A percentile compares a stretch with the other conserved stretches of the same genome.
Evolutionary conservation across 2,888 invertebrate species (phyloP).

Genomic region (Diaprepes abbreviatus): DNA sequence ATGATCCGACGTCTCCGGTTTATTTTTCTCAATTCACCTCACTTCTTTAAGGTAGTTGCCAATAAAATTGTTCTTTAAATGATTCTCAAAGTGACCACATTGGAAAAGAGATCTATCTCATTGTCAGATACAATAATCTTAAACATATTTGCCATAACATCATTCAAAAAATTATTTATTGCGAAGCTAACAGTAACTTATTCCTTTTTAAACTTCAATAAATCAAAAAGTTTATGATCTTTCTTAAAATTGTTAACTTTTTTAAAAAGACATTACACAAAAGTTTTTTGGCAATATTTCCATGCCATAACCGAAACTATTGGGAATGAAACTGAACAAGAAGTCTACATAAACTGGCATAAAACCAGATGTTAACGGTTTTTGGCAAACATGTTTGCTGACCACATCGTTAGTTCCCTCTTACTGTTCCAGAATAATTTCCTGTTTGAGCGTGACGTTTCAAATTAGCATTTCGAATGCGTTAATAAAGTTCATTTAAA

Average conservation of each 20-base stretch:
- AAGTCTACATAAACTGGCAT: conserved; percentile 38
- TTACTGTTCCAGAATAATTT: conserved; percentile 1
- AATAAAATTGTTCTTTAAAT: too few species aligned
- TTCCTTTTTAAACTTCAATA: neutral
- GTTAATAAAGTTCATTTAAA: neutral
- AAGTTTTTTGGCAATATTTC: conserved; percentile 43
- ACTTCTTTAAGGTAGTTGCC: too few species aligned
- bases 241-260: conserved; percentile 21
- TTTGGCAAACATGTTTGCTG: conserved; percentile 45
- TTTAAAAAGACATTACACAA: conserved; percentile 36
- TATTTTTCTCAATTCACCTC: too few species aligned
- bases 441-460: neutral
- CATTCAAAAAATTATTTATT: too few species aligned
- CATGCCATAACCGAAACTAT: conserved; percentile 23
- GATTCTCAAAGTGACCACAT: too few species aligned
- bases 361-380: conserved; percentile 46
- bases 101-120: too few species aligned
- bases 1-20: too few species aligned
- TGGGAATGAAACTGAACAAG: conserved; percentile 32
- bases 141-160: neutral
- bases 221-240: neutral
- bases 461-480: neutral
- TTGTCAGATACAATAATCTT: too few species aligned
- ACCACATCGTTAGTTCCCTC: conserved; percentile 41
- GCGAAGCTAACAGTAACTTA: neutral